phyloP scores from a whole-genome alignment of 2,888 invertebrate species.

The Ectemnius continuus region DNA sequence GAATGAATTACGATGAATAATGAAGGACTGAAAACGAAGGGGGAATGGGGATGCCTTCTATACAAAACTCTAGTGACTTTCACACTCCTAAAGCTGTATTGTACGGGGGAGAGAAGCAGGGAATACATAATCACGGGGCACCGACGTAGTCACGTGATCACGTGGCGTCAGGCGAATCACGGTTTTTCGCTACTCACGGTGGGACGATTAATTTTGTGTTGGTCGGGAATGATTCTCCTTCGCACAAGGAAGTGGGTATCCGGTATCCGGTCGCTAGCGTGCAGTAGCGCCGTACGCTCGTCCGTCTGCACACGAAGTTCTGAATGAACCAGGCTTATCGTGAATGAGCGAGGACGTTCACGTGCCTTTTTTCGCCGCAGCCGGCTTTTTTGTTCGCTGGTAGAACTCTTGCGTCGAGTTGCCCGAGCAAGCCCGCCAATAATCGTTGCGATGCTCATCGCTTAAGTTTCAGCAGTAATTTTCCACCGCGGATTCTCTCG shows the following conservation, averaged over 20 bases:
- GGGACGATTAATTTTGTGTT: conserved; percentile 50
- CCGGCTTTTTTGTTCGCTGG: conserved; percentile 5
- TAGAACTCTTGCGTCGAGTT: too few relatives aligned
- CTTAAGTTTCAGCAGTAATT: too few relatives aligned
- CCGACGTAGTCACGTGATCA: conserved; percentile 25
- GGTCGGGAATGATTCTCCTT: conserved; percentile 34
- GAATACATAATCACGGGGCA: conserved; percentile 28
- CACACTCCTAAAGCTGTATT: not conserved
- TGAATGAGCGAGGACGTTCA: conserved; percentile 35
- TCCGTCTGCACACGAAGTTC: conserved; percentile 2
- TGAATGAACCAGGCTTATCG: conserved; percentile 41
- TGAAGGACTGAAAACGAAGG: not conserved
- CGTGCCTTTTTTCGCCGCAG: too few relatives aligned
- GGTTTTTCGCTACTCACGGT: conserved; percentile 22
- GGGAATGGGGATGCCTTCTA: not conserved
- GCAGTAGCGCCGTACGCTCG: conserved; percentile 29
- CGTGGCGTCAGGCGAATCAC: conserved; percentile 22
- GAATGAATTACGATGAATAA: conserved; percentile 6
- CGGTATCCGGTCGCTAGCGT: conserved; percentile 22
- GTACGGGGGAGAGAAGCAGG: conserved; percentile 19
- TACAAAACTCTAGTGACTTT: not conserved
- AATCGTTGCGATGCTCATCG: too few relatives aligned
- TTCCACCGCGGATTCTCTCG: too few relatives aligned
- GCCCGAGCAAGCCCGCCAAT: too few relatives aligned
- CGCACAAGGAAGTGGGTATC: conserved; percentile 48